Evolutionary conservation across 2,797 vertebrate species (phyloP), one percentile per base, ranked within the genome.

Genomic region (Argya squamiceps): DNA sequence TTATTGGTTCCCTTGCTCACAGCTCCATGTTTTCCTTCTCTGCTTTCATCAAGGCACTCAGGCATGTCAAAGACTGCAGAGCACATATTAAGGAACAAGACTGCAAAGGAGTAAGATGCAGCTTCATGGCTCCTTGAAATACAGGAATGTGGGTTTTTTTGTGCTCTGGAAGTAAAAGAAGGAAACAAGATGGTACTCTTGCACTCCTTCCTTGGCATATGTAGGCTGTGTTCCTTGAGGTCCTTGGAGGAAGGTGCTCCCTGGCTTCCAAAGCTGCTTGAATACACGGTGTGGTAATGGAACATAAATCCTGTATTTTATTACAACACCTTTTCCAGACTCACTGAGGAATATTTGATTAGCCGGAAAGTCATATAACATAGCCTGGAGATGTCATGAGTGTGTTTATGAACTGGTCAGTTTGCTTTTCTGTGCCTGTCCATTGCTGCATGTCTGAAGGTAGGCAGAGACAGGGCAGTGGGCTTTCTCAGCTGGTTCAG

Each of bases 341-440:
- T 83, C 24, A 58, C 24, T 39, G 27, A 70, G 22, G 47, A 67
- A 37, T 86, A 52, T 44, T 50, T 56, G 47, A 44, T 89, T 67
- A 90, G 29, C 26, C 26, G n/a, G 43, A 24, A 76, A 24, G 30
- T 36, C 12, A 1, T 65, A 19, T 32, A 11, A 27, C 2, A 3
- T 24, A 39, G 11, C 22, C 63, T 76, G 47, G 52, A 37, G 29
- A 24, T 44, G 23, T 10, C 2, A 2, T n/a, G 70, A 12, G 23
- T 39, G 9, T 21, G 3, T n/a, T 63, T 30, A 18, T 22, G 43
- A 87, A 27, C 6, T 24, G 15, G 9, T 69, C 0, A 0, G 26
- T 41, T 70, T 69, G 17, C 58, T 87, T 88, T 90, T 93, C 43
- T 79, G 71, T 76, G 67, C 36, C 19, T 26, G 56, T 59, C 47